Base-by-base conservation (phyloP, 2,797 vertebrate genomes). In the Acanthurus lineatus region DNA sequence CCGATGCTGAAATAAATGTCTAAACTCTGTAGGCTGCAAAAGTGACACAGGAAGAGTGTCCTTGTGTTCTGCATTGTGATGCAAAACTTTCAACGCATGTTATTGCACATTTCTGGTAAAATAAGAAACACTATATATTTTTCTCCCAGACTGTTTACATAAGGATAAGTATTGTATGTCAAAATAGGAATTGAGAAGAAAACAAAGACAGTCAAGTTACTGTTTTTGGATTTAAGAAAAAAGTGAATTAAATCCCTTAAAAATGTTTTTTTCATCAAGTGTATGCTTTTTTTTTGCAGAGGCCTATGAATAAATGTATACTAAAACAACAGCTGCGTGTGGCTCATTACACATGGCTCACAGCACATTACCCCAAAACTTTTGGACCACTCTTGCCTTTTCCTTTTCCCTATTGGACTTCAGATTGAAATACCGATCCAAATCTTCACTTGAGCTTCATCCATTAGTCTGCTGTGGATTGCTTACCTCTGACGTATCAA, bases 301-400 rank as follows among this genome's bases (percentile, higher is more conserved):
- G 62, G 54, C 66, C 81, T 82, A 88, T 93, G 86, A 90, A 92
- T 92, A 92, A 87, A 92, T 90, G 87, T 89, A 87, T 90, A 89
- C 57, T 66, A 85, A 92, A 91, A 81, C 69, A 88, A 82, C 60
- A 86, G 80, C 72, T 79, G 73, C 75, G 67, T 82, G 71, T 73
- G 65, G 84, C 59, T 79, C 11, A 42, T 42, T 42, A 42, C 40
- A 42, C 40, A 42, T 73, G 65, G 84, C 59, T 79, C 11, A 81
- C 76, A 83, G 69, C 79, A 76, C 66, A 85, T 74, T 83, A 76
- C 61, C 44, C 40, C 8, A 42, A 79, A 82, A 80, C 48, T 22
- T 88, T 72, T 47, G 65, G 69, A 52, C 68, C 11, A 14, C 0
- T 10, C 28, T 65, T 64, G 42, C 32, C 35, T 69, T 54, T 66